Conservation (phyloP, 2,888 invertebrate species). For the Nudaria mundana region DNA sequence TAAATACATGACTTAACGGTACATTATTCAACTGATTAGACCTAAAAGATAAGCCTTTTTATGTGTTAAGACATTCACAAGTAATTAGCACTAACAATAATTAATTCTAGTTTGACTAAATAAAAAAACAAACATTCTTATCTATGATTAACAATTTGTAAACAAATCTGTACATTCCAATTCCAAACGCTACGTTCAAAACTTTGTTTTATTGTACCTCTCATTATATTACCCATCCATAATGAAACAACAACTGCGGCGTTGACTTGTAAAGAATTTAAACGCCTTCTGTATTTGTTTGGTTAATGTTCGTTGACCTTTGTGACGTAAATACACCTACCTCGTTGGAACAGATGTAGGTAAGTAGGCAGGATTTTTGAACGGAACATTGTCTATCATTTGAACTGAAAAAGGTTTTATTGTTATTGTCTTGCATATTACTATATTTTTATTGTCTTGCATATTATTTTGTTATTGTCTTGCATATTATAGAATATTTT, state of each 20-base stretch:
- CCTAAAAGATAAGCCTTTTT: too few relatives aligned
- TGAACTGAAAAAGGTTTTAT: too few relatives aligned
- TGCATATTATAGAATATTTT: too few relatives aligned
- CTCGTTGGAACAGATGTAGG: conserved; percentile 27
- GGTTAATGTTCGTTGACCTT: conserved; percentile 59
- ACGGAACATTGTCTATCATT: too few relatives aligned
- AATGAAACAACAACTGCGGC: conserved; percentile 11
- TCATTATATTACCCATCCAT: conserved; percentile 39
- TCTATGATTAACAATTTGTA: conserved; percentile 24
- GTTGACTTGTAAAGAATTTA: conserved; percentile 1
- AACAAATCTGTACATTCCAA: conserved; percentile 32
- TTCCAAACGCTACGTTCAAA: conserved; percentile 28
- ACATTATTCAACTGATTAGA: too few relatives aligned
- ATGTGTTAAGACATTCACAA: too few relatives aligned
- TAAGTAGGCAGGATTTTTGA: conserved; percentile 17
- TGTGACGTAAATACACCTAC: conserved; percentile 27
- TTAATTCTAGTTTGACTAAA: conserved; percentile 9
- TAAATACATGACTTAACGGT: too few relatives aligned
- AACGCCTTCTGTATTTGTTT: conserved; percentile 25
- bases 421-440: too few relatives aligned
- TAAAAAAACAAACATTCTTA: conserved; percentile 23
- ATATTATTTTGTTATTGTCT: too few relatives aligned
- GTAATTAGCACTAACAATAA: conserved; percentile 8
- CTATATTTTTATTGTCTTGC: too few relatives aligned
- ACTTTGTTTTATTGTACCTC: too few relatives aligned